Conservation (phyloP, 2,888 invertebrate genomes). For the Tetragonisca angustula region DNA sequence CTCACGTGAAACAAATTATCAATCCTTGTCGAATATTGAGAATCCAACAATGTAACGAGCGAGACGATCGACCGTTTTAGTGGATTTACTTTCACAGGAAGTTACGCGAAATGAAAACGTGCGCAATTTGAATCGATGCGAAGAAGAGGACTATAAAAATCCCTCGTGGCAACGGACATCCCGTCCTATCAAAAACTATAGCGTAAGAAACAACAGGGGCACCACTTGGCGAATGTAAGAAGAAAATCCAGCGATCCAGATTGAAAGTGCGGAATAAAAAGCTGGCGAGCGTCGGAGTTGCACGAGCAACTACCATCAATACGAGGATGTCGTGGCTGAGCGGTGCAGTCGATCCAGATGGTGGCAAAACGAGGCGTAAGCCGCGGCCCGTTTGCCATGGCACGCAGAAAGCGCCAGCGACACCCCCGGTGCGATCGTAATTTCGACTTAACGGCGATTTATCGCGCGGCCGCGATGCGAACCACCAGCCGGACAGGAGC, state of each 20-base stretch:
- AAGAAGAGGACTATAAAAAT: not conserved
- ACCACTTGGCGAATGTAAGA: not conserved
- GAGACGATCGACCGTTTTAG: not conserved
- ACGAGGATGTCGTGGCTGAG: constrained; percentile 50
- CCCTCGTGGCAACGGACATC: not conserved
- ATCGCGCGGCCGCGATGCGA: constrained; percentile 65
- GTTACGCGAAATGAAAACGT: no score
- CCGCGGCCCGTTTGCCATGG: constrained; percentile 75
- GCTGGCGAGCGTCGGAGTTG: constrained; percentile 42
- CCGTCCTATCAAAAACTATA: not conserved
- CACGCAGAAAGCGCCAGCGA: constrained; percentile 76
- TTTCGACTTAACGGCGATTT: constrained; percentile 82
- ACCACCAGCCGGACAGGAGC: constrained; percentile 32
- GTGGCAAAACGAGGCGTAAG: constrained; percentile 76
- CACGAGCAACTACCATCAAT: constrained; percentile 65
- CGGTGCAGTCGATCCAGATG: constrained; percentile 71
- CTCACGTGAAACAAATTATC: not conserved
- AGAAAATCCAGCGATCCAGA: constrained; percentile 25
- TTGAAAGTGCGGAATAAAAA: constrained; percentile 50
- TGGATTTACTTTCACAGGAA: no score
- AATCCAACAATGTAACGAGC: not conserved
- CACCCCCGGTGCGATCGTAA: constrained; percentile 78
- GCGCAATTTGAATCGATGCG: no score
- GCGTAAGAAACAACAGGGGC: constrained; percentile 20
- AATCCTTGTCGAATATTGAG: not conserved